A percentile compares a stretch with the other conserved stretches of the same genome.
Conservation (phyloP, 2,888 invertebrate genomes). For the Protodeltote pygarga region DNA sequence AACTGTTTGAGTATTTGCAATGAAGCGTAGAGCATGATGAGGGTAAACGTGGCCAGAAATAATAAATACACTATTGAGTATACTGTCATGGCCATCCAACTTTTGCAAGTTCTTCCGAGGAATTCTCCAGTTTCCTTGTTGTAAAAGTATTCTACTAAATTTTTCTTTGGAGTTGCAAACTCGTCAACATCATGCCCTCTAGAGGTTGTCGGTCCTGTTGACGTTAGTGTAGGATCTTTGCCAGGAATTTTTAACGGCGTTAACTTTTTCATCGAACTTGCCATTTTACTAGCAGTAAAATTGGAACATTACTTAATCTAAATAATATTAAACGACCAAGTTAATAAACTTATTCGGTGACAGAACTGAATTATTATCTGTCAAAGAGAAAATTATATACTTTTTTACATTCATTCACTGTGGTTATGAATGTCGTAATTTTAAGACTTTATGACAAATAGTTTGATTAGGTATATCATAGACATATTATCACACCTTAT, state of each 20-base stretch:
- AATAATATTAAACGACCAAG: slow-evolving; percentile 1
- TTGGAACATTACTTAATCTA: slow-evolving; percentile 10
- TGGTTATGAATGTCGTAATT: slow-evolving; percentile 16
- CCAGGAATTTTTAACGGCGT: neutral
- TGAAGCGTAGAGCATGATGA: slow-evolving; percentile 64
- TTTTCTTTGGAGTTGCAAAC: slow-evolving; percentile 24
- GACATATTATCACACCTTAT: too few species aligned
- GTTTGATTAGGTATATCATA: too few species aligned
- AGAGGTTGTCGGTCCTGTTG: slow-evolving; percentile 5
- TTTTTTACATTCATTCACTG: slow-evolving; percentile 20
- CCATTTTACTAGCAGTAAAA: slow-evolving; percentile 13
- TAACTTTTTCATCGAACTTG: neutral
- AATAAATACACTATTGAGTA: slow-evolving; percentile 71
- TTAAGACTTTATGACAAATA: neutral
- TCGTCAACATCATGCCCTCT: neutral
- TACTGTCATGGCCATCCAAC: slow-evolving; percentile 63
- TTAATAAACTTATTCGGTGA: too few species aligned
- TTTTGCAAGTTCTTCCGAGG: slow-evolving; percentile 65
- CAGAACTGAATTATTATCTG: slow-evolving; percentile 21
- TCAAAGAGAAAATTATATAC: slow-evolving; percentile 12
- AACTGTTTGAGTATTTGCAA: slow-evolving; percentile 56
- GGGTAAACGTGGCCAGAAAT: slow-evolving; percentile 67
- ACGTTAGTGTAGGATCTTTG: neutral
- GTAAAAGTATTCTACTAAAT: slow-evolving; percentile 56
- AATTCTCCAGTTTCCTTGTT: slow-evolving; percentile 57